phyloP scores from a whole-genome alignment of 2,797 vertebrate species.

The Arremon brunneinucha region DNA sequence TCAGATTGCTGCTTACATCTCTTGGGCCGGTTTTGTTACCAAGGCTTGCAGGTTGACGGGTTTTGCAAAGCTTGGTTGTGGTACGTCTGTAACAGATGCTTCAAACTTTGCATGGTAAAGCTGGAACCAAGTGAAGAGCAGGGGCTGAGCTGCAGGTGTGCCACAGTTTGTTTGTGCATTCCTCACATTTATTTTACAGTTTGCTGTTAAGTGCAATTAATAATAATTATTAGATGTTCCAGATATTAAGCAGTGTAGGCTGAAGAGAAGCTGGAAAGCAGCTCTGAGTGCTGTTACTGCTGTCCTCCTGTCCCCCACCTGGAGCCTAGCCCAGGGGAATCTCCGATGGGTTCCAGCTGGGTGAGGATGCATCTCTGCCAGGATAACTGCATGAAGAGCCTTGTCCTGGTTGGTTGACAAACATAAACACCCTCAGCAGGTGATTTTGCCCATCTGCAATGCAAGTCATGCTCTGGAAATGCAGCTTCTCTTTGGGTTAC shows the following conservation, averaged over 20 bases:
- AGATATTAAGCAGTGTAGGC: not conserved
- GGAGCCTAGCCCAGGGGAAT: not conserved
- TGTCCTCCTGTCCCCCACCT: not conserved
- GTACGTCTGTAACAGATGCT: not conserved
- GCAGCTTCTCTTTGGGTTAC: not conserved
- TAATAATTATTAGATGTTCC: not conserved
- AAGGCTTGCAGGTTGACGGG: conserved; percentile 44
- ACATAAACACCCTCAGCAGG: not conserved
- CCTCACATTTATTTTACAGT: not conserved
- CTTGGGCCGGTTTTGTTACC: conserved; percentile 47
- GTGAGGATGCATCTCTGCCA: not conserved
- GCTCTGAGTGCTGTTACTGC: not conserved
- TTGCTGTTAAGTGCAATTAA: not conserved
- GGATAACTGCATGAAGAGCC: not conserved
- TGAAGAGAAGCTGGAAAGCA: not conserved
- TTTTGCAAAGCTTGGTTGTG: conserved; percentile 16
- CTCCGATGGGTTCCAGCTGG: not conserved
- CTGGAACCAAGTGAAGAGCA: not conserved
- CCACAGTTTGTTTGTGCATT: not conserved
- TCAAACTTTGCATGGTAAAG: not conserved
- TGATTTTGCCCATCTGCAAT: accelerated
- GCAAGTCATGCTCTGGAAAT: accelerated
- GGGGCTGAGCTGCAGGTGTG: not conserved
- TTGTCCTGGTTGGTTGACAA: not conserved
- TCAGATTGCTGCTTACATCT: conserved; percentile 54